A percentile compares a stretch with the other conserved stretches of the same genome.
Conservation (phyloP, 1,140 invertebrate species). For the Leptopilina clavipes region DNA sequence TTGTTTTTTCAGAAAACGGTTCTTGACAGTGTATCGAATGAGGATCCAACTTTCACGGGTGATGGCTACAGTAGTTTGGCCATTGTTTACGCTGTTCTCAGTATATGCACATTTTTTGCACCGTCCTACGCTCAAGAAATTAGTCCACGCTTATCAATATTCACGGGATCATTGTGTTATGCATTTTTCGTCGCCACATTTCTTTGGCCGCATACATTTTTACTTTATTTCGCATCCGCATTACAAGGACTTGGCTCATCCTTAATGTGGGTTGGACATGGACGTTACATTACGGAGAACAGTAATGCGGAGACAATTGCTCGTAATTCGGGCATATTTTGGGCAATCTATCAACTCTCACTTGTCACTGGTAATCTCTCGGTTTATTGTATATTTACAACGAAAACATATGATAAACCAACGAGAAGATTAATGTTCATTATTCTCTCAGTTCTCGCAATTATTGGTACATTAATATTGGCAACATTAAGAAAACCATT, state of each 20-base stretch:
- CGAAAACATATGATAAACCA: conserved; percentile 79
- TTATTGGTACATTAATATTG: conserved; percentile 82
- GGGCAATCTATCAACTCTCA: conserved; percentile 93
- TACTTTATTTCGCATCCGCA: conserved; percentile 89
- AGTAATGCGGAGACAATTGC: conserved; percentile 90
- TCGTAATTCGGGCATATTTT: conserved; percentile 95
- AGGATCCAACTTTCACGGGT: conserved; percentile 85
- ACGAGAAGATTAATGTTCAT: conserved; percentile 83
- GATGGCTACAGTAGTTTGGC: conserved; percentile 92
- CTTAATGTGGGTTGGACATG: conserved; percentile 93
- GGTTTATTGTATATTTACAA: conserved; percentile 89
- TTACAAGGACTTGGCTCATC: conserved; percentile 93
- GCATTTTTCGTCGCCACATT: conserved; percentile 89
- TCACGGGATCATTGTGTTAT: conserved; percentile 80
- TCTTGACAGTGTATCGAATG: conserved; percentile 85
- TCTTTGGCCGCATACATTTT: conserved; percentile 86
- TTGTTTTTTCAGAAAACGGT: conserved; percentile 88
- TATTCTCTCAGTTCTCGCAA: conserved; percentile 81
- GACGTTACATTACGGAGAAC: conserved; percentile 94
- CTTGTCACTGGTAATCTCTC: conserved; percentile 95
- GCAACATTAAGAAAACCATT: conserved; percentile 77
- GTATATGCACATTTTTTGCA: conserved; percentile 93
- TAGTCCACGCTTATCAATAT: conserved; percentile 89
- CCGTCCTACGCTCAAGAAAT: conserved; percentile 90
- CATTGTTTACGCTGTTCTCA: conserved; percentile 92